Base-by-base conservation (phyloP, 2,113 vertebrate genomes). In the Tauraco erythrolophus region DNA sequence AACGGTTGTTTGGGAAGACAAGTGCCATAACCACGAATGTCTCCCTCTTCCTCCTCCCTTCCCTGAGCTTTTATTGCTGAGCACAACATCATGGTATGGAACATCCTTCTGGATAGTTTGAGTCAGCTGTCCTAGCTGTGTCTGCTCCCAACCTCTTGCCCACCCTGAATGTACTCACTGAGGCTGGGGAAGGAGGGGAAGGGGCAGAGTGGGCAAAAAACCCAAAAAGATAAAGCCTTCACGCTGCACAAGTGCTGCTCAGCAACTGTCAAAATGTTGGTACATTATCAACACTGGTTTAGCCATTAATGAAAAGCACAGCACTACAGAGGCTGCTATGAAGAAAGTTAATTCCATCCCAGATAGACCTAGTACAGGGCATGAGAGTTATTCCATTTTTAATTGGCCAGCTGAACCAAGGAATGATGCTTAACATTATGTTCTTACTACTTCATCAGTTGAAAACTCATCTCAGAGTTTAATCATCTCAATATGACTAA, bases 21-120 rank as follows among this genome's bases (percentile, higher is more conserved):
- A 80, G 12, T 2, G 1, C 19, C 33, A 41, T 19, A 80, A 85
- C 25, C 56, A 57, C 2, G 0, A 80, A 57, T 0, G 1, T 25
- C 3, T 2, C n/a, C 24, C 7, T 33, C 39, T 48, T 48, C 19
- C 22, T 62, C 7, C 28, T 64, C 57, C 19, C 43, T 37, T 48
- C n/a, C 21, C n/a, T 65, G 14, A 54, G 64, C 19, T 94, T 86
- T 76, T 71, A 46, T 11, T 94, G 57, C 71, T 83, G 39, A 66
- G 16, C 28, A 48, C 45, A 58, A 12, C 2, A 2, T 31, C 11
- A 21, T 27, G 17, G 24, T 45, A 61, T n/a, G 35, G 51, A 82
- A 43, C 14, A 65, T 31, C 23, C 37, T 46, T 84, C 68, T 41
- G 21, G 43, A 31, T 10, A 35, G 9, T 14, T 41, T 27, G 14